Evolutionary conservation across 2,888 invertebrate species (phyloP).

Genomic region (Aphelenchoides bicaudatus): DNA sequence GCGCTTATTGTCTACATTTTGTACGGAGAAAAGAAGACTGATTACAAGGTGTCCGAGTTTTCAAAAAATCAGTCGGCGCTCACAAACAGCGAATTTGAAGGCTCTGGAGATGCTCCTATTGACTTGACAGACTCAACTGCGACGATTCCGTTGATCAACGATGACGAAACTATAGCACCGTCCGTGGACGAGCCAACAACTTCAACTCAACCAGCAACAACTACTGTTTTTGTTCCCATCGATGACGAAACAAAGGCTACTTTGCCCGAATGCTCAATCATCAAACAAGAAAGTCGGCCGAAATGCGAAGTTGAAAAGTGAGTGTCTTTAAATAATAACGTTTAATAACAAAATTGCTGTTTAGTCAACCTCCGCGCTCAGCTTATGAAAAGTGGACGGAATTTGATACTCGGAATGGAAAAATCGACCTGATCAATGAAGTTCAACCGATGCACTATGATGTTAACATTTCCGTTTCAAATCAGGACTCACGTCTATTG

Average conservation of each 20-base stretch:
- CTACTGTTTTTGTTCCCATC: not conserved
- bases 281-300: not conserved
- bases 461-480: conserved; percentile 17
- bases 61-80: not conserved
- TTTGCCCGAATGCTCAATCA: not conserved
- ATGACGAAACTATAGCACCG: too few relatives aligned
- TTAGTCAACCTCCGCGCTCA: conserved; percentile 1
- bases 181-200: not conserved
- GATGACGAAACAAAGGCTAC: not conserved
- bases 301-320: conserved; percentile 4
- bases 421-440: conserved; percentile 1
- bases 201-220: not conserved
- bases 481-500: conserved; percentile 5
- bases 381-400: conserved; percentile 8
- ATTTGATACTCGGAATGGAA: not conserved
- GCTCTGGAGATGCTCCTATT: not conserved
- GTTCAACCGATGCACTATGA: conserved; percentile 20
- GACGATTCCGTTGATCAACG: not conserved
- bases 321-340: not conserved
- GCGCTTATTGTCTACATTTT: conserved; percentile 2
- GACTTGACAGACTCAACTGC: not conserved
- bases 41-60: not conserved
- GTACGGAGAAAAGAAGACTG: not conserved
- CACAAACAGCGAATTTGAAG: not conserved
- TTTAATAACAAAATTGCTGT: not conserved